Evolutionary conservation across 2,113 vertebrate genomes (phyloP), one percentile per base, ranked within the genome.

Genomic region (Ardeotis arabs): DNA sequence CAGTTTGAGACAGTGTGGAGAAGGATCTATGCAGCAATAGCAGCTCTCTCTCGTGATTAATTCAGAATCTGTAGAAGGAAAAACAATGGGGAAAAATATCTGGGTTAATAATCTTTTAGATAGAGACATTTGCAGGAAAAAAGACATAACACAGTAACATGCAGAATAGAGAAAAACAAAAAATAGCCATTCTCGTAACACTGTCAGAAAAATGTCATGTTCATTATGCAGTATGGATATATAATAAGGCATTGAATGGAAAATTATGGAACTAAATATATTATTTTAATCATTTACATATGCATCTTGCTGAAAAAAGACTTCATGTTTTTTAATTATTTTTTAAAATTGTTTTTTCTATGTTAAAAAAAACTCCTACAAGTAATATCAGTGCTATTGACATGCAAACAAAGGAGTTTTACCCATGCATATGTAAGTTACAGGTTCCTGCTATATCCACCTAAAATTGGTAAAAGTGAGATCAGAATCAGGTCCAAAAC

Each of bases 401-500:
- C 87, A 86, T 78, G 52, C 52, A 92, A 64, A 49, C 24, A 44
- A 28, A 45, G 66, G 47, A 74, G 15, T 90, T 84, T 84, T 68
- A 78, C 41, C 22, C 76, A 78, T 10, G 4, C 47, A 83, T 2
- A 14, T 31, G 21, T 75, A 87, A 94, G 41, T 79, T 58, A 76
- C 24, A 33, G 18, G 28, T 80, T 90, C 14, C 70, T 59, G 50
- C 29, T 49, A 52, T 39, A 94, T 18, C 33, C 28, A 86, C 45
- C 31, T 84, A 52, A 93, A 85, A 81, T 44, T 50, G 47, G 37
- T 70, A 60, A 86, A 93, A 89, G 76, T 8, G 12, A 85, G 85
- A 45, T 77, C 80, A 87, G 80, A 95, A 95, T 90, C 56, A 63
- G 64, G 79, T n/a, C 45, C 37, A 83, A 91, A 82, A 22, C 55